phyloP scores from a whole-genome alignment of 2,888 invertebrate genomes.

The Tineola bisselliella region DNA sequence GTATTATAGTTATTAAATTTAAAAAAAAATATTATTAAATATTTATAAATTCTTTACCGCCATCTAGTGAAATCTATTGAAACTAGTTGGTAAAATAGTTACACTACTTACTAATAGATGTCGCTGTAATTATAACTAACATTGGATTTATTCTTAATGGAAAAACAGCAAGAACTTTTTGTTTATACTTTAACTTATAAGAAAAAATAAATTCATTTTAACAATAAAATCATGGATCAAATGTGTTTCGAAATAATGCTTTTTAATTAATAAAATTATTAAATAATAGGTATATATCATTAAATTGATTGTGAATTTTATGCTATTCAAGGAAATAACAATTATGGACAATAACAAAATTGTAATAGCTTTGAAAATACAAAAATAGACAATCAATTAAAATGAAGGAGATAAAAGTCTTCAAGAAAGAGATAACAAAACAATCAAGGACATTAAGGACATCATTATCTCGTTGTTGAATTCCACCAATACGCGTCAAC shows the following conservation, averaged over 20 bases:
- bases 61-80: background rate
- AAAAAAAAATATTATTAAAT: too few relatives aligned
- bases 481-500: slow-evolving; percentile 37
- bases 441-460: slow-evolving; percentile 29
- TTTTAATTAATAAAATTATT: too few relatives aligned
- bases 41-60: background rate
- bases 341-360: background rate
- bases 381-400: slow-evolving; percentile 4
- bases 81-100: background rate
- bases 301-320: too few relatives aligned
- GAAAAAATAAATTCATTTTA: too few relatives aligned
- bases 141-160: too few relatives aligned
- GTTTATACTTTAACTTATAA: too few relatives aligned
- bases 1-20: too few relatives aligned
- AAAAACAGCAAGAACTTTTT: too few relatives aligned
- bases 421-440: slow-evolving; percentile 31
- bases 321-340: background rate
- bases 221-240: too few relatives aligned
- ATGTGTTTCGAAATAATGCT: too few relatives aligned
- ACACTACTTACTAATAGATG: background rate
- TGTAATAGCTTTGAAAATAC: background rate
- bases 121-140: background rate
- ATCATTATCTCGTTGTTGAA: slow-evolving; percentile 33
- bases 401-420: background rate
- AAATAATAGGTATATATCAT: too few relatives aligned